Evolutionary conservation across 2,888 invertebrate genomes (phyloP), one percentile per base, ranked within the genome.

Genomic region (Hydriomena furcata): DNA sequence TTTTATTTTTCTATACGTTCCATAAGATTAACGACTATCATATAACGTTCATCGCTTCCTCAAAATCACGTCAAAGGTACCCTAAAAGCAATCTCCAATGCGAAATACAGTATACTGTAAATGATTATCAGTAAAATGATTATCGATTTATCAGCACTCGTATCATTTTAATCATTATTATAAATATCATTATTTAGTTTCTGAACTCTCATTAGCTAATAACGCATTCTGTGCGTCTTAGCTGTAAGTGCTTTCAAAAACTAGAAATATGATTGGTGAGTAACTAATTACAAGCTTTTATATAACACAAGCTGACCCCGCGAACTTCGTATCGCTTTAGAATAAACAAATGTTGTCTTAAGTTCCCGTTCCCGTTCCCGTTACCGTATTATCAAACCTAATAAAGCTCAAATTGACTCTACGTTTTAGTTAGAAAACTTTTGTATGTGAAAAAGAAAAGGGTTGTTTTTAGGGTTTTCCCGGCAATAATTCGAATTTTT

Each of bases 71-170:
- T 8, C 17, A 17, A 12, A 10, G n/a, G 42, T 35, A 28, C 20
- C 17, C 35, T 27, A 36, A 34, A 13, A 11, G n/a, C 8, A 23
- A 30, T 35, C 35, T 11, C 11, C 11, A 24, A 13, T 11, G 35
- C 23, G 21, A 21, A 35, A 35, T 23, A 23, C 35, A 35, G 11
- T 30, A n/a, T 11, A 3, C 17, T 17, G 17, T 17, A n/a, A 32
- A 13, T 20, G 12, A 5, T 31, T 13, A 37, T 37, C 37, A 20
- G 11, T 11, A 13, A 17, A 28, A 7, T 12, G 21, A 32, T 40
- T 34, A 47, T 40, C 40, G 13, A n/a, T 41, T n/a, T 47, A 47
- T 47, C 46, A n/a, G 12, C 5, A 7, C 38, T 34, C 40, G 34
- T 47, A 47, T 47, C 46, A 27, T 27, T 12, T 25, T 38, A 12